Evolutionary conservation across 1,140 invertebrate species (phyloP).

Genomic region (Eciton burchellii): DNA sequence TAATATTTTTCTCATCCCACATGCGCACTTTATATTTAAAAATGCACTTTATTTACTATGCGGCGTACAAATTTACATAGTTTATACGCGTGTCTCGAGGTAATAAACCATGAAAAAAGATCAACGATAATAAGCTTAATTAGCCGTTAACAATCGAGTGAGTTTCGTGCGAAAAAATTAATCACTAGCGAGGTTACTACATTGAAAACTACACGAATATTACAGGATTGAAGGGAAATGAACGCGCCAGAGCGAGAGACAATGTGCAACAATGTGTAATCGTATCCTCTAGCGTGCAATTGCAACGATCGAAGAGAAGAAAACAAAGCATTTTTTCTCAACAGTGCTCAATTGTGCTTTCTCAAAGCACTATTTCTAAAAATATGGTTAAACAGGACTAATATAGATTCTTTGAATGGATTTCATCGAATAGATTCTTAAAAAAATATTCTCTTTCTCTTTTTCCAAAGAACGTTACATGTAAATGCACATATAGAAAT

Average conservation of each 20-base stretch:
- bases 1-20: neutral
- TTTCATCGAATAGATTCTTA: no score
- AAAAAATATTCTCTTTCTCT: no score
- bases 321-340: no score
- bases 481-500: no score
- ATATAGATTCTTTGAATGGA: neutral
- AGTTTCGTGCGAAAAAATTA: slow-evolving; percentile 22
- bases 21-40: slow-evolving; percentile 11
- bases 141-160: slow-evolving; percentile 21
- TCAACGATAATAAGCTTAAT: slow-evolving; percentile 35
- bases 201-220: neutral
- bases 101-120: slow-evolving; percentile 19
- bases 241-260: neutral
- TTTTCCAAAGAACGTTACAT: no score
- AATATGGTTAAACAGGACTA: neutral
- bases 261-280: neutral
- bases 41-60: slow-evolving; percentile 23
- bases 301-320: neutral
- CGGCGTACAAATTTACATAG: neutral
- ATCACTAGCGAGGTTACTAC: neutral
- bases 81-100: slow-evolving; percentile 9
- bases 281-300: neutral
- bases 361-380: neutral
- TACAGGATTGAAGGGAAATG: neutral
- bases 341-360: no score